Evolutionary conservation across 1,140 invertebrate genomes (phyloP).

Genomic region (Sesamia nonagrioides): DNA sequence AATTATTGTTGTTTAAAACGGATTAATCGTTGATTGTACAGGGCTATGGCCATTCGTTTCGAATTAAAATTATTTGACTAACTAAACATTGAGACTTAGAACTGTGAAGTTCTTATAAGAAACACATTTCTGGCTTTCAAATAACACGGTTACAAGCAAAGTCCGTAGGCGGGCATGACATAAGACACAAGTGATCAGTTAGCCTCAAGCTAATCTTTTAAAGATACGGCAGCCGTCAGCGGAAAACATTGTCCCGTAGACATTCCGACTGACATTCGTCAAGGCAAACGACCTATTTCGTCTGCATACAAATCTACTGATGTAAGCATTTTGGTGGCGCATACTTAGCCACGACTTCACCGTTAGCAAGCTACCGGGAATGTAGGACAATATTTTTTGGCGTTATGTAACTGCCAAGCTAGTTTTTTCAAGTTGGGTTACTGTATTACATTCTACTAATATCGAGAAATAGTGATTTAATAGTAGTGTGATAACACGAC

Average conservation of each 20-base stretch:
- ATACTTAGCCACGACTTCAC: conserved; percentile 3
- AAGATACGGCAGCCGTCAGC: conserved; percentile 39
- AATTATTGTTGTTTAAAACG: conserved; percentile 41
- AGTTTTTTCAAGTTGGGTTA: not conserved
- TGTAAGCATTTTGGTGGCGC: conserved; percentile 24
- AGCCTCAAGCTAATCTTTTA: conserved; percentile 39
- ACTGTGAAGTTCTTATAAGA: not conserved
- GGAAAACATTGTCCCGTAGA: conserved; percentile 36
- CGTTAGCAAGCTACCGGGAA: not conserved
- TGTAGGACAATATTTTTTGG: conserved; percentile 10
- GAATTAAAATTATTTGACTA: not conserved
- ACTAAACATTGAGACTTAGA: not conserved
- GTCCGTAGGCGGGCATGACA: conserved; percentile 24
- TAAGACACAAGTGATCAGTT: conserved; percentile 20
- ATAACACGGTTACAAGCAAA: not conserved
- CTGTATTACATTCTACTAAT: not conserved
- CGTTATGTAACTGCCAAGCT: not conserved
- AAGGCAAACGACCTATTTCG: conserved; percentile 34
- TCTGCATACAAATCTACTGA: conserved; percentile 27
- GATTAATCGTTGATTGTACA: conserved; percentile 12
- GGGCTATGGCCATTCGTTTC: not conserved
- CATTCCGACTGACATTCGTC: conserved; percentile 41
- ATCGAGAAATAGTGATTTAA: conserved; percentile 2
- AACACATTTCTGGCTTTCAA: not conserved
- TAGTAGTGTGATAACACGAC: conserved; percentile 2